Evolutionary conservation across 2,888 invertebrate genomes (phyloP).

Genomic region (Conops quadrifasciatus): DNA sequence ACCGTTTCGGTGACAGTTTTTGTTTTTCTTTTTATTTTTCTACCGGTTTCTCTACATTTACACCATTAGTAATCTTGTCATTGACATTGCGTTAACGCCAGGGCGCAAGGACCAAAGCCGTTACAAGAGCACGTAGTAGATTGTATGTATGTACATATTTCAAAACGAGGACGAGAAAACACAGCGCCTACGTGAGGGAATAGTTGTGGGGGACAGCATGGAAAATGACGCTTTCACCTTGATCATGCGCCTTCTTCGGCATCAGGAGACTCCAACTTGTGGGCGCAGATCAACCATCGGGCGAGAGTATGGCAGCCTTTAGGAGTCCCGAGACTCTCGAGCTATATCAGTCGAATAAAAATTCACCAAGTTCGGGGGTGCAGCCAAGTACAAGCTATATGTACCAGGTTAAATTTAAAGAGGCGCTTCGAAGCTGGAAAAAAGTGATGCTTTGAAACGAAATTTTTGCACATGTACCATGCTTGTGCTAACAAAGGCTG

Average conservation of each 20-base stretch:
- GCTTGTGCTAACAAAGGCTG: slow-evolving; percentile 13
- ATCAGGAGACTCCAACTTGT: slow-evolving; percentile 21
- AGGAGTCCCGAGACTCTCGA: background rate
- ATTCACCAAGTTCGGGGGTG: background rate
- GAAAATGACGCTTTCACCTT: background rate
- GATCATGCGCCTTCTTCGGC: slow-evolving; percentile 16
- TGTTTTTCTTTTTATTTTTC: slow-evolving; percentile 17
- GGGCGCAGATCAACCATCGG: no score
- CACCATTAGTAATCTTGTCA: slow-evolving; percentile 40
- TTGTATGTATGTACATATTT: background rate
- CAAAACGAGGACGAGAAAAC: slow-evolving; percentile 8
- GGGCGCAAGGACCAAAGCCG: slow-evolving; percentile 37
- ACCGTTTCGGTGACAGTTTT: background rate
- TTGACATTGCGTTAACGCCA: slow-evolving; percentile 48
- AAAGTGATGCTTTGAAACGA: background rate
- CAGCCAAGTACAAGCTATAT: background rate
- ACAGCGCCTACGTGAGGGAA: slow-evolving; percentile 20
- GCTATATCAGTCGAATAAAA: background rate
- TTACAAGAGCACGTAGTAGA: slow-evolving; percentile 17
- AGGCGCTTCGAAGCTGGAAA: slow-evolving; percentile 4
- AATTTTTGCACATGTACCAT: background rate
- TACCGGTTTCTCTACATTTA: slow-evolving; percentile 27
- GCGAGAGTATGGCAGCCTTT: background rate
- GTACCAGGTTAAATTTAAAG: slow-evolving; percentile 5
- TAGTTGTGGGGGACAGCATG: slow-evolving; percentile 18